Base-by-base conservation (phyloP, 2,797 vertebrate species). In the Esox lucius region DNA sequence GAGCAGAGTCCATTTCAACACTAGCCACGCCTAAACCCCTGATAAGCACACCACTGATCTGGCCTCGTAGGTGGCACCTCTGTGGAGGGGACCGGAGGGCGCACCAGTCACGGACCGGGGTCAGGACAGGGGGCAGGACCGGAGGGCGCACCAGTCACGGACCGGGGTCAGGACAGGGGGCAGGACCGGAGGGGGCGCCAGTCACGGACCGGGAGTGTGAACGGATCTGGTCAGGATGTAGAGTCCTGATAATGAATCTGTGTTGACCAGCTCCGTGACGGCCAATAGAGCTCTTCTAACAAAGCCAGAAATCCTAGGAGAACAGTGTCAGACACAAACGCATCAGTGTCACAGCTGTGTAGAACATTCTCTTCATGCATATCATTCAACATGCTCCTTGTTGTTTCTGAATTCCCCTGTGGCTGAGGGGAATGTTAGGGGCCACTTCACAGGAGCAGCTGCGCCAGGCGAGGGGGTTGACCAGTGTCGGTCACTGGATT, bases 401-500 rank as follows among this genome's bases (percentile, higher is more conserved):
- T 17, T 19, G 62, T 28, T 31, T 65, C 31, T 13, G 62, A n/a
- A 19, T 65, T 7, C 28, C 28, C 17, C 12, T 9, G 56, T 4
- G 56, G 22, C 22, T 13, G 26, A 33, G 62, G 16, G 62, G 62
- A 65, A 31, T 19, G 62, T 16, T 15, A 19, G 62, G 11, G 53
- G 22, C 19, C 53, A 59, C 53, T 59, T 49, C 39, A 51, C 72
- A 31, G 24, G 16, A 39, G 28, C 35, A 16, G 17, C 65, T 33
- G 28, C 46, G 61, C 12, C 70, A 67, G 56, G 67, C 39, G 22
- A 56, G 51, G 42, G 33, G 16, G 62, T 13, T 72, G 51, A n/a
- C 26, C 8, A 67, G 72, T 48, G 76, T 83, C 42, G 75, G 71
- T 73, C 68, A 28, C 48, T n/a, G 48, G 13, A 71, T 39, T 7